phyloP scores from a whole-genome alignment of 2,888 invertebrate species.

The Candidula unifasciata region DNA sequence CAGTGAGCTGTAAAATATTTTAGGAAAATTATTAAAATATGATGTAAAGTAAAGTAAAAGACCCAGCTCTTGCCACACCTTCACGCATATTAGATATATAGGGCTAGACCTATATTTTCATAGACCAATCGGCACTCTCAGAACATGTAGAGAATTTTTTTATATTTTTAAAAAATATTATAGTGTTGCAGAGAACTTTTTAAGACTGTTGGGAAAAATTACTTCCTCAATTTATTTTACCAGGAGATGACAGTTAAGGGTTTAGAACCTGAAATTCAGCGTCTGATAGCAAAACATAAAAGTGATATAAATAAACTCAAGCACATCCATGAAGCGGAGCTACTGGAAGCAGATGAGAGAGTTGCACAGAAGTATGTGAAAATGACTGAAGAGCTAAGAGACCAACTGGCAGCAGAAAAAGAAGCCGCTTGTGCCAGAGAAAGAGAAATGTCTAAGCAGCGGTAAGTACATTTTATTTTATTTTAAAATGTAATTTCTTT shows the following conservation, averaged over 20 bases:
- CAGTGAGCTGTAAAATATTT: too few relatives aligned
- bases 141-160: too few relatives aligned
- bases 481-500: not conserved
- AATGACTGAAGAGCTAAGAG: slow-evolving; percentile 77
- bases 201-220: too few relatives aligned
- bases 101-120: too few relatives aligned
- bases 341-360: slow-evolving; percentile 77
- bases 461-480: slow-evolving; percentile 62
- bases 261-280: slow-evolving; percentile 78
- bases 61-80: too few relatives aligned
- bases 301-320: slow-evolving; percentile 77
- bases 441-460: slow-evolving; percentile 75
- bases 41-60: too few relatives aligned
- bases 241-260: slow-evolving; percentile 79
- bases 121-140: too few relatives aligned
- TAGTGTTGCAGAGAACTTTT: too few relatives aligned
- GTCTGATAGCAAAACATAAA: slow-evolving; percentile 78
- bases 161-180: too few relatives aligned
- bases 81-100: too few relatives aligned
- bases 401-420: slow-evolving; percentile 77
- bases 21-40: too few relatives aligned
- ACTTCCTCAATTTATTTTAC: not conserved
- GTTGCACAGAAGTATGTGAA: slow-evolving; percentile 76
- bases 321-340: slow-evolving; percentile 77
- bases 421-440: slow-evolving; percentile 77